Conservation (phyloP, 2,888 invertebrate species). For the Anoplius nigerrimus region DNA sequence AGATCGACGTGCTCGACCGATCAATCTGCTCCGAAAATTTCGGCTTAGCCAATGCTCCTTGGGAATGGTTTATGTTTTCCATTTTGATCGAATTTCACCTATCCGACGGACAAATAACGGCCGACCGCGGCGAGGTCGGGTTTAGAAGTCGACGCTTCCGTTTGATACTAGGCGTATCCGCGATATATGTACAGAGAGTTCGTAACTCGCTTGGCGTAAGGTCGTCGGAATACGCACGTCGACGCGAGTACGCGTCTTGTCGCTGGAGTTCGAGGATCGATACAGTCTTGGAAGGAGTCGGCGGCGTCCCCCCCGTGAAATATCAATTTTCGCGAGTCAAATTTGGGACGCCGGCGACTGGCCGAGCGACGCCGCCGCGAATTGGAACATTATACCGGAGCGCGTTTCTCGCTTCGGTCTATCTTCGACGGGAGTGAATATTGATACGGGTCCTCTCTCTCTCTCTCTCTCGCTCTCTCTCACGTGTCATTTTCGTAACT, state of each 20-base stretch:
- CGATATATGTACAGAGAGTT: constrained; percentile 73
- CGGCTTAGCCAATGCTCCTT: no score
- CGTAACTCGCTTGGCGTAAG: constrained; percentile 72
- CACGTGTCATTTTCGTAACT: background rate
- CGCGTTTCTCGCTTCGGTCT: background rate
- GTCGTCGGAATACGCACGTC: constrained; percentile 73
- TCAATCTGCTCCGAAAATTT: no score
- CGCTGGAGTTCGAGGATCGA: background rate
- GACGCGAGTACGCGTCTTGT: constrained; percentile 13
- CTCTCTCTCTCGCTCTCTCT: background rate
- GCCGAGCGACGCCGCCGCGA: background rate
- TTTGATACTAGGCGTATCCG: constrained; percentile 27
- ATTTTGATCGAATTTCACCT: no score
- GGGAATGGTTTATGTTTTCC: no score
- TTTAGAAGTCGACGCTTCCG: no score
- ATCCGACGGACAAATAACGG: no score
- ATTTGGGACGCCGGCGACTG: background rate
- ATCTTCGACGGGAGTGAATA: constrained; percentile 1
- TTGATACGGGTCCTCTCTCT: background rate
- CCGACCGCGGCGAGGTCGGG: no score
- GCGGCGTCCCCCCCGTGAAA: no score
- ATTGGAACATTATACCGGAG: background rate
- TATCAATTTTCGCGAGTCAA: no score
- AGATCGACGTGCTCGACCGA: no score
- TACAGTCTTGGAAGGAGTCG: constrained; percentile 1